phyloP scores from a whole-genome alignment of 2,888 invertebrate species.

The Protophormia terraenovae region DNA sequence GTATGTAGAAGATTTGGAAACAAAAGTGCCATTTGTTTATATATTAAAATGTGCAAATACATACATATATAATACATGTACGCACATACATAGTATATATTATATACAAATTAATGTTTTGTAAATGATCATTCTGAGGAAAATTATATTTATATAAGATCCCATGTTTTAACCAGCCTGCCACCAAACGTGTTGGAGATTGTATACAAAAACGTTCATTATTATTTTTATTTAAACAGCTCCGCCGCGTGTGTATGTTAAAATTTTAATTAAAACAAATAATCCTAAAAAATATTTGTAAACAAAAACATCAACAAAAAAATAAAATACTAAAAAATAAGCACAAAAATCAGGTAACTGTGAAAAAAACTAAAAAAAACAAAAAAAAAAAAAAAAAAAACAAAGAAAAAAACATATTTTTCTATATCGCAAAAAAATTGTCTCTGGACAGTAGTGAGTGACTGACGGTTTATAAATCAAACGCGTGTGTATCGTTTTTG shows the following conservation, averaged over 20 bases:
- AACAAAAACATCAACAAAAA: slow-evolving; percentile 20
- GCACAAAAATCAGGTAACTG: slow-evolving; percentile 35
- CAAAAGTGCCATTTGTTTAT: slow-evolving; percentile 6
- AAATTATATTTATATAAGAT: slow-evolving; percentile 50
- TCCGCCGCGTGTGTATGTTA: slow-evolving; percentile 26
- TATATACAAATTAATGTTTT: not conserved
- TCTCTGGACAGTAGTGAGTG: not conserved
- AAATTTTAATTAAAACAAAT: slow-evolving; percentile 9
- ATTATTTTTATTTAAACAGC: slow-evolving; percentile 41
- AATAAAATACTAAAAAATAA: not conserved
- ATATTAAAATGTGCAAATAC: not conserved
- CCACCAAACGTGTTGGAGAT: slow-evolving; percentile 57
- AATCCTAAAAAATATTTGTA: slow-evolving; percentile 14
- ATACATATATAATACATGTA: not conserved
- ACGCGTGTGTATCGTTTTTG: slow-evolving; percentile 4
- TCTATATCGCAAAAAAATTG: not conserved
- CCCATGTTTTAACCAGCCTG: slow-evolving; percentile 24
- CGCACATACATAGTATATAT: not conserved
- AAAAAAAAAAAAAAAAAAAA: too few relatives aligned
- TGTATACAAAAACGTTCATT: slow-evolving; percentile 43
- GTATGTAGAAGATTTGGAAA: too few relatives aligned
- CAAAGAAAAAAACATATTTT: not conserved
- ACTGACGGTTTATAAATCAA: not conserved
- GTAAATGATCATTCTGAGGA: not conserved
- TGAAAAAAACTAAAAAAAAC: not conserved